These are phyloP conservation scores for Pseudomyrmex pallidus DNA, from an alignment of 1,140 invertebrate species.

Conservation along the genomic window DNA sequence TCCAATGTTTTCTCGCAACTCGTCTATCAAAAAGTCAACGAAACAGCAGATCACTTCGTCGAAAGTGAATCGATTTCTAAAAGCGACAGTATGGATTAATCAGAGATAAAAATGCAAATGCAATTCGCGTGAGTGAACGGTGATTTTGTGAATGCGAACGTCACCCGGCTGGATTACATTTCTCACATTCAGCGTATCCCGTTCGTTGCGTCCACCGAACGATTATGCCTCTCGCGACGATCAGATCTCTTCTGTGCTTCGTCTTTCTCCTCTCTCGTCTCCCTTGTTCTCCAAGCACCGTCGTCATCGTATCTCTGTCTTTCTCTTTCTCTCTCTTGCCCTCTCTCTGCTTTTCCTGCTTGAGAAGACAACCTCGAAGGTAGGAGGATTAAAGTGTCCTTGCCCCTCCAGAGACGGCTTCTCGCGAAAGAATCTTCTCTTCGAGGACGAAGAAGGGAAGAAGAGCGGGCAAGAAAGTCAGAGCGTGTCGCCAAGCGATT, in stretches of 20 bases:
- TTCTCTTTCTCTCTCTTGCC: neutral
- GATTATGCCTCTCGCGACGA: constrained; percentile 21
- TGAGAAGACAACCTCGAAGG: constrained; percentile 36
- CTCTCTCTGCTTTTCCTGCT: neutral
- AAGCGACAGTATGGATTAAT: constrained; percentile 45
- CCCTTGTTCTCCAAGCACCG: neutral
- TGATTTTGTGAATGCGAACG: constrained; percentile 44
- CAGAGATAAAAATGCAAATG: constrained; percentile 59
- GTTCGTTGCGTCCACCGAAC: constrained; percentile 18
- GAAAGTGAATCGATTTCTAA: neutral
- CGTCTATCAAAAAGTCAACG: constrained; percentile 4
- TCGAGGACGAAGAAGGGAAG: constrained; percentile 62
- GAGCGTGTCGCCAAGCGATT: constrained; percentile 73
- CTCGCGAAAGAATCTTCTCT: constrained; percentile 59
- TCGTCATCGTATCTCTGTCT: constrained; percentile 1
- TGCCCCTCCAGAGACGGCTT: constrained; percentile 50
- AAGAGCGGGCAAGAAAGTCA: constrained; percentile 68
- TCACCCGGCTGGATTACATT: constrained; percentile 42
- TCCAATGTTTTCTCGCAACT: constrained; percentile 14
- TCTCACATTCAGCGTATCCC: constrained; percentile 42
- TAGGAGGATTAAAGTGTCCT: constrained; percentile 64
- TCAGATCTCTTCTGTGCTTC: neutral
- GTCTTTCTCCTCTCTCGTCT: neutral
- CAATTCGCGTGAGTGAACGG: constrained; percentile 4
- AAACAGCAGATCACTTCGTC: neutral